Evolutionary conservation across 2,888 invertebrate species (phyloP).

Genomic region (Patella ulyssiponensis): DNA sequence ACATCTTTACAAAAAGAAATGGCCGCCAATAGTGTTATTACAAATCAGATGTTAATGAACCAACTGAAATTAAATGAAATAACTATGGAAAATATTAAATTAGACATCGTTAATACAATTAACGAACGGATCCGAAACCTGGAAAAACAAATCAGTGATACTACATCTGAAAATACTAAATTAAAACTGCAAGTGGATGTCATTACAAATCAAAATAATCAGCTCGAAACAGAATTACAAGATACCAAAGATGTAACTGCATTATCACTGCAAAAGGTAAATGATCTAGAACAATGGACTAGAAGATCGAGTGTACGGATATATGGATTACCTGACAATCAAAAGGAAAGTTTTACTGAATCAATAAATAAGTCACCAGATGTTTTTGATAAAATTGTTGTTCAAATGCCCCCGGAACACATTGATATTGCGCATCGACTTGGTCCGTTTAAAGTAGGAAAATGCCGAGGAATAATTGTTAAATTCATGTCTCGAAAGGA

Average conservation of each 20-base stretch:
- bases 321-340: background rate
- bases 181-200: background rate
- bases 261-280: background rate
- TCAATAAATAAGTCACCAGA: background rate
- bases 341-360: background rate
- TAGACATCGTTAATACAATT: too few species aligned
- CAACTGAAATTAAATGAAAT: background rate
- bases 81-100: background rate
- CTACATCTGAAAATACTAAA: too few species aligned
- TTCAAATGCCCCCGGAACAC: background rate
- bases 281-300: background rate
- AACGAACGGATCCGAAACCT: too few species aligned
- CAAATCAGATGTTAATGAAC: constrained; percentile 4
- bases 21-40: background rate
- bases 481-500: background rate
- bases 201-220: background rate
- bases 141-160: too few species aligned
- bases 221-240: background rate
- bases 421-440: background rate
- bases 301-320: background rate
- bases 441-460: background rate
- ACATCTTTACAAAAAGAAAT: background rate
- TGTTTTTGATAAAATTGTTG: background rate
- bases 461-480: background rate
- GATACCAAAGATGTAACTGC: background rate